Evolutionary conservation across 2,888 invertebrate genomes (phyloP), one percentile per base, ranked within the genome.

Genomic region (Adelphocoris suturalis): DNA sequence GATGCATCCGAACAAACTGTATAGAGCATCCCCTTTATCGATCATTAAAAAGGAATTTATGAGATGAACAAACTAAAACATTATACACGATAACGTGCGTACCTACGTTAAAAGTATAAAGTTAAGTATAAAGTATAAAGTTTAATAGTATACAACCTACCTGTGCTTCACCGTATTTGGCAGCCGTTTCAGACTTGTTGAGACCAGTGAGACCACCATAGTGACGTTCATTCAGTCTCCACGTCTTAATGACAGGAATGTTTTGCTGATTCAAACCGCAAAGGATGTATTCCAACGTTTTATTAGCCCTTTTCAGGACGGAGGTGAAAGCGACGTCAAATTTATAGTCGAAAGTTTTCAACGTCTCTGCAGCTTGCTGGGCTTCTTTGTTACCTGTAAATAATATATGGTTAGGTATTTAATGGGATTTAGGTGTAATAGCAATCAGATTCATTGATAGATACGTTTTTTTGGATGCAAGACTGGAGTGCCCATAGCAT

Each of bases 201-300:
- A 97, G 94, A 0, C 97, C 97, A 14, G 97, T 98, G 9, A 98
- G 95, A 68, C 96, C 96, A 86, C 98, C 98, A 92, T 97, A 98
- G 93, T 98, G 98, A 90, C 98, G 95, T 93, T 98, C 97, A 92
- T 97, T 97, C 47, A 98, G 94, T 16, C 97, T 95, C 98, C 98
- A 98, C 13, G 97, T 96, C 92, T 96, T 96, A 7, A 94, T 93
- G 11, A 96, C 94, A 0, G 96, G 96, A 91, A 97, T 93, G 91
- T 95, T 94, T n/a, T 95, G 93, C 92, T 96, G 96, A 0, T 94
- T 95, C 75, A 96, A 94, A 23, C 88, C 95, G 90, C 95, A 94
- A 11, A 97, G 93, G 91, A 97, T 95, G 0, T 95, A 93, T 86
- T 95, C 95, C 68, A 97, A 93, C 0, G 97, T 97, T 90, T 96